phyloP scores from a whole-genome alignment of 64 coral and sea anemone genomes.

The Acropora tenuis region DNA sequence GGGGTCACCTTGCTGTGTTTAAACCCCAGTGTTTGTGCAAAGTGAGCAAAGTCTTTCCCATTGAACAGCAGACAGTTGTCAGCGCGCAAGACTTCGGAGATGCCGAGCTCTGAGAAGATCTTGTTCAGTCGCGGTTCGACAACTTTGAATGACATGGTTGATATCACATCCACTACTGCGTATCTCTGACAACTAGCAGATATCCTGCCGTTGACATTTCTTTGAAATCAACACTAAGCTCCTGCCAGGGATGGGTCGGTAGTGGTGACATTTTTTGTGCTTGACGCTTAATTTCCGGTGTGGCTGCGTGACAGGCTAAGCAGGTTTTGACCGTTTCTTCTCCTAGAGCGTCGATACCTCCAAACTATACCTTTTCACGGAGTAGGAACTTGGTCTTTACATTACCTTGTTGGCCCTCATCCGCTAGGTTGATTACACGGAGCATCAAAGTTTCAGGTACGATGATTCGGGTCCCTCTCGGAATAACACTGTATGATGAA shows the following conservation, averaged over 20 bases:
- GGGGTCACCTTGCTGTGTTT: constrained; percentile 53
- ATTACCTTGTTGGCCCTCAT: constrained; percentile 48
- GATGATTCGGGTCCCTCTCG: constrained; percentile 32
- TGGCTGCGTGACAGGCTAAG: constrained; percentile 49
- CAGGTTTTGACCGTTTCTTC: constrained; percentile 60
- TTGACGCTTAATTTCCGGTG: constrained; percentile 53
- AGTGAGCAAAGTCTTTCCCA: constrained; percentile 28
- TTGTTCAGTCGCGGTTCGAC: constrained; percentile 50
- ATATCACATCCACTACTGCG: constrained; percentile 41
- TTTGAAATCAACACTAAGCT: constrained; percentile 51
- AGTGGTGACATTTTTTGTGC: constrained; percentile 52
- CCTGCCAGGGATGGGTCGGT: constrained; percentile 52
- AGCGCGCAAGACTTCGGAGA: constrained; percentile 24
- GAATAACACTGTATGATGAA: neutral
- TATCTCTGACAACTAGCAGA: constrained; percentile 58
- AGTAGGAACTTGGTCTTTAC: constrained; percentile 45
- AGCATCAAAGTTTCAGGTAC: constrained; percentile 18
- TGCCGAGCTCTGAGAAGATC: constrained; percentile 45
- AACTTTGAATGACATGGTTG: constrained; percentile 11
- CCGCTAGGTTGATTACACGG: neutral
- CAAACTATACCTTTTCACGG: constrained; percentile 48
- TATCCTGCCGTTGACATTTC: constrained; percentile 52
- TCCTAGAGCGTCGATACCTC: constrained; percentile 37
- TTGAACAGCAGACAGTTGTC: constrained; percentile 71
- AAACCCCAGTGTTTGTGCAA: constrained; percentile 51